phyloP scores from a whole-genome alignment of 2,888 invertebrate species.

The Melanotus villosus region DNA sequence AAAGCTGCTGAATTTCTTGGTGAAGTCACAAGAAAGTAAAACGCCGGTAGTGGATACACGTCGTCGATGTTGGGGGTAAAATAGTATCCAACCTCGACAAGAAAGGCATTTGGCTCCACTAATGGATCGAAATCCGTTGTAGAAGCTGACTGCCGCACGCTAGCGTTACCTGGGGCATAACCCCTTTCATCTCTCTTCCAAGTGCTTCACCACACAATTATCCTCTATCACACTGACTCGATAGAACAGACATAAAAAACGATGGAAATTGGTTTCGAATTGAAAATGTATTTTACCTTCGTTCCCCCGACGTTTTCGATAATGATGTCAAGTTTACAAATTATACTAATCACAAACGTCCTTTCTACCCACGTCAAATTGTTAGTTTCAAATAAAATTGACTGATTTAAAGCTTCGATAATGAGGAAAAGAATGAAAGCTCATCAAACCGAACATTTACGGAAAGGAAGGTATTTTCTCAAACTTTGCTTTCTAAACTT shows the following conservation, averaged over 20 bases:
- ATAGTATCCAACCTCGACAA: conserved; percentile 19
- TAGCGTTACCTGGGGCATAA: conserved; percentile 33
- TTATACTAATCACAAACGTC: too few relatives aligned
- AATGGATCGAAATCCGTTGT: conserved; percentile 36
- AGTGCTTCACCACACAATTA: conserved; percentile 29
- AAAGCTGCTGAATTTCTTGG: neutral
- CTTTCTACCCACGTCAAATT: too few relatives aligned
- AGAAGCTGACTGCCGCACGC: conserved; percentile 13
- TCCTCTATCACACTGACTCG: conserved; percentile 25
- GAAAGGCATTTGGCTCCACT: conserved; percentile 30
- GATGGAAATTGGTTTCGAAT: conserved; percentile 19
- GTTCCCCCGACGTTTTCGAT: neutral
- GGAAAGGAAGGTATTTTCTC: neutral
- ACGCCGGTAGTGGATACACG: conserved; percentile 5
- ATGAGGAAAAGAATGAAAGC: conserved; percentile 10
- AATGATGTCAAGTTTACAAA: conserved; percentile 3
- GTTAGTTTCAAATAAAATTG: too few relatives aligned
- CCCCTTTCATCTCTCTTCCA: conserved; percentile 30
- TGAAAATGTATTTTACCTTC: conserved; percentile 16
- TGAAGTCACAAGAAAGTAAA: conserved; percentile 11
- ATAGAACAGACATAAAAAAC: conserved; percentile 33
- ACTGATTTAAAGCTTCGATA: neutral
- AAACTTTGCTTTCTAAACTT: conserved; percentile 21
- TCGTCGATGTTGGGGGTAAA: conserved; percentile 7
- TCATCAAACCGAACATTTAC: neutral